These are phyloP conservation scores for Hycleus phaleratus DNA, from an alignment of 1,140 invertebrate genomes.

Conservation along the genomic window DNA sequence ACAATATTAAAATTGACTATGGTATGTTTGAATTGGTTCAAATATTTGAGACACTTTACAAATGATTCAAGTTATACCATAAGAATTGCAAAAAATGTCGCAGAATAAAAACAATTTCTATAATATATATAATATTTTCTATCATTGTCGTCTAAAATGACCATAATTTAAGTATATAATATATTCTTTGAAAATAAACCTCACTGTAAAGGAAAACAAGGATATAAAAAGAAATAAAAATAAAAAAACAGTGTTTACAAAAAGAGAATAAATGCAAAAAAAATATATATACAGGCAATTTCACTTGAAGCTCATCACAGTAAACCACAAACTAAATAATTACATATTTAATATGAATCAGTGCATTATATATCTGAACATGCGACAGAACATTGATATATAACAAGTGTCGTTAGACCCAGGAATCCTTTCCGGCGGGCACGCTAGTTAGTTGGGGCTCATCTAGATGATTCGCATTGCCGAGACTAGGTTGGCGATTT, in stretches of 20 bases:
- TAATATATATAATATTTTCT: constrained; percentile 29
- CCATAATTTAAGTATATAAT: constrained; percentile 37
- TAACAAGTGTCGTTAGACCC: constrained; percentile 36
- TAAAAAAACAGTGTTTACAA: constrained; percentile 19
- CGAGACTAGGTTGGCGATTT: constrained; percentile 48
- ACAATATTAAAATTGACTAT: constrained; percentile 39
- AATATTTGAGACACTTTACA: constrained; percentile 26
- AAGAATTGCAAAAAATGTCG: constrained; percentile 18
- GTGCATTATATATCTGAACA: constrained; percentile 39
- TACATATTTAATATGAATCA: constrained; percentile 41
- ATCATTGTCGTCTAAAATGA: constrained; percentile 29
- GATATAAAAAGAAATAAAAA: constrained; percentile 8
- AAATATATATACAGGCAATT: constrained; percentile 34
- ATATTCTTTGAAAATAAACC: constrained; percentile 36
- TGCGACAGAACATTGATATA: constrained; percentile 39
- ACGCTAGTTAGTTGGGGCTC: constrained; percentile 27
- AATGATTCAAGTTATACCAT: constrained; percentile 24
- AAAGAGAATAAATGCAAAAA: constrained; percentile 29
- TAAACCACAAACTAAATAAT: constrained; percentile 40
- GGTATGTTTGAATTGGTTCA: constrained; percentile 31
- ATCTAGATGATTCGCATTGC: constrained; percentile 35
- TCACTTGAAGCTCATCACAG: constrained; percentile 42
- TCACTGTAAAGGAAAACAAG: constrained; percentile 30
- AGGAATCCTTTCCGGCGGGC: constrained; percentile 39
- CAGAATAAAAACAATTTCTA: constrained; percentile 29